Base-by-base conservation (phyloP, 2,888 invertebrate species). In the Stratiomys singularior region DNA sequence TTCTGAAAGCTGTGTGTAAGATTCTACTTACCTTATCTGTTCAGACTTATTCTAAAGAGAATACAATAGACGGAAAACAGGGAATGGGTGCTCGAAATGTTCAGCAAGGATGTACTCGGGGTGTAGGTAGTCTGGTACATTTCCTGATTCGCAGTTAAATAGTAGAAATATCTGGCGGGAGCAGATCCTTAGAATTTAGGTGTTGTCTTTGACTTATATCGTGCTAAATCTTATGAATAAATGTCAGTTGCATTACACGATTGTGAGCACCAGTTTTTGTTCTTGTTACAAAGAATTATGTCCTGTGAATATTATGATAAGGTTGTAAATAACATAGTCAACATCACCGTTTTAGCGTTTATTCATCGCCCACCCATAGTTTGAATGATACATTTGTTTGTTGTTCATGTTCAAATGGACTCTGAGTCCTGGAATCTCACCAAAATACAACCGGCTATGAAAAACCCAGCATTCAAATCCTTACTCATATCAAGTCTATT, bases 161-260 rank as follows among this genome's bases (percentile, higher is more conserved):
- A 30, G 28, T 28, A 15, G 64, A 1, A 64, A 64, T 28, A 28
- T 25, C n/a, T 64, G 27, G n/a, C 15, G 28, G 9, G 21, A 15
- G 60, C 52, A n/a, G 52, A n/a, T n/a, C 52, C n/a, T 18, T 18
- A 64, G 28, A 64, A 64, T 64, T 64, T 37, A 44, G 46, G 67
- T 67, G 67, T 67, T 46, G 46, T 37, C 44, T 67, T 67, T 67
- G 67, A 67, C 67, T 67, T 67, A 67, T 67, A 67, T 67, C 46
- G 67, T 44, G 44, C 27, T 67, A 23, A 44, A 67, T 67, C 44
- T 67, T 67, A 23, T 21, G 67, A 28, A 67, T 27, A 67, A 46
- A 67, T 44, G 67, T 23, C 67, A 21, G 37, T 37, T 37, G 3
- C 37, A 37, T 37, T 37, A 9, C 9, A 37, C 37, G 37, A 37